A percentile compares a stretch with the other conserved stretches of the same genome.
These are phyloP conservation scores for Synergus gifuensis DNA, from an alignment of 2,888 invertebrate genomes.

Conservation along the genomic window DNA sequence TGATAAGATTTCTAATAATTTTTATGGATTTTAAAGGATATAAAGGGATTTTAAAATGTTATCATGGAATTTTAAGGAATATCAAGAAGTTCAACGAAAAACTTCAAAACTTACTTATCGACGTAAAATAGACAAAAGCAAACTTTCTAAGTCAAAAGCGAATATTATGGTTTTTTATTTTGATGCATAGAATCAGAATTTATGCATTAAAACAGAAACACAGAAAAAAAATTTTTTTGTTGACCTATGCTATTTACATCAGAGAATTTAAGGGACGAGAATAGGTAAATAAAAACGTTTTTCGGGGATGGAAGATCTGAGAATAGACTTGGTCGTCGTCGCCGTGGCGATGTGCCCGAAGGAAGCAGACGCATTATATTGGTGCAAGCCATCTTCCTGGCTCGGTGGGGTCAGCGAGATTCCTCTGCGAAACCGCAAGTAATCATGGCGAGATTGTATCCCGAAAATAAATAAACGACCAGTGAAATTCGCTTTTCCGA, in stretches of 20 bases:
- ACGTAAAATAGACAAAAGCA: too few relatives aligned
- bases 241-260: not conserved
- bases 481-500: constrained; percentile 57
- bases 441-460: constrained; percentile 38
- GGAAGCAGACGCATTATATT: constrained; percentile 42
- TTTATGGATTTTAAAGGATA: too few relatives aligned
- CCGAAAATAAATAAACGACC: constrained; percentile 52
- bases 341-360: constrained; percentile 45
- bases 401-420: constrained; percentile 32
- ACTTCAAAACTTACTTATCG: too few relatives aligned
- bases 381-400: constrained; percentile 31
- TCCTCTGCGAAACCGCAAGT: constrained; percentile 31
- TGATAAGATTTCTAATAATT: too few relatives aligned
- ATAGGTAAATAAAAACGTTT: constrained; percentile 8
- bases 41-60: too few relatives aligned
- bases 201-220: too few relatives aligned
- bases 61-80: too few relatives aligned
- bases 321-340: constrained; percentile 41
- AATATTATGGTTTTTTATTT: too few relatives aligned
- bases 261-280: not conserved
- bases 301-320: not conserved
- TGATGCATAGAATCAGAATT: too few relatives aligned
- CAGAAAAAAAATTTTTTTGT: too few relatives aligned
- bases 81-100: too few relatives aligned
- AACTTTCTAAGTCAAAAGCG: too few relatives aligned